Base-by-base conservation (phyloP, 2,888 invertebrate genomes). In the Phania funesta region DNA sequence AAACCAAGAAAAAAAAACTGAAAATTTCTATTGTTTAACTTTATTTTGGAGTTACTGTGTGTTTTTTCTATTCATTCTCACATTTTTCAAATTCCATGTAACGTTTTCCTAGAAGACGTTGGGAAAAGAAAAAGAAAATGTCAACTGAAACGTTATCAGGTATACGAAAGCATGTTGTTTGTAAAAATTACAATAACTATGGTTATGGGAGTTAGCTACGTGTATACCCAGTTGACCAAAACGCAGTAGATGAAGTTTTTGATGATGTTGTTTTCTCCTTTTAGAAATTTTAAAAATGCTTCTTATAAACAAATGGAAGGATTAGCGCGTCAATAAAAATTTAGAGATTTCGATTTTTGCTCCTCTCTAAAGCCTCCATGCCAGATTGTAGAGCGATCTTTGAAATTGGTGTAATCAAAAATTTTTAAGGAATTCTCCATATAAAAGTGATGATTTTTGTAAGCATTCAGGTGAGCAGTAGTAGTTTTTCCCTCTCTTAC, bases 61-160 rank as follows among this genome's bases (percentile, higher is more conserved):
- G 41, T 35, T 22, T 35, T 18, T 24, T 6, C 20, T 65, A 44
- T 75, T 58, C 22, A 54, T 41, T 38, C 52, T 67, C 65, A 80
- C 71, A 80, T 76, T 80, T 80, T 76, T 71, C 3, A 76, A 80
- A 80, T 80, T 60, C 76, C 80, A 46, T 64, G 65, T 56, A 54
- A 73, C 11, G 46, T 68, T 80, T 68, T 77, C 52, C 54, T 65
- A 71, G 76, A 76, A 71, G 74, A 76, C 41, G 65, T 80, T 80
- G 48, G n/a, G 48, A 65, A 35, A 65, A 75, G 9, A 46, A 35
- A 65, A 65, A 64, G 22, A 60, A 76, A 67, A 68, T 60, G 60
- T 29, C 58, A 67, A 76, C 67, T 60, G 38, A 50, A 67, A 74
- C 67, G 50, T 76, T 60, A 44, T 18, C 58, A 67, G 60, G 38